Conservation (phyloP, 2,888 invertebrate genomes). For the Dasypogon diadema region DNA sequence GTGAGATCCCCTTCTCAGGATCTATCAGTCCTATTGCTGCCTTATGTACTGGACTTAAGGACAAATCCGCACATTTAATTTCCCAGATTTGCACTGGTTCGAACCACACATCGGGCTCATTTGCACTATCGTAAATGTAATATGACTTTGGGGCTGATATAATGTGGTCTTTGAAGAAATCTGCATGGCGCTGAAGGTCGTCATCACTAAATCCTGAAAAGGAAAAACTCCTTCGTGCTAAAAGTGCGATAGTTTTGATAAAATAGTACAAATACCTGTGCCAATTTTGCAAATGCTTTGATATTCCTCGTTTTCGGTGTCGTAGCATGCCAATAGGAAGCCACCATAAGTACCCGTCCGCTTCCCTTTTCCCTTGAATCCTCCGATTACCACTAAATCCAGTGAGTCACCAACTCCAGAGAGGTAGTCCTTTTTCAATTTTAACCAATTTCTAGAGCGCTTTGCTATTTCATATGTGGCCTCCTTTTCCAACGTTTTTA, state of each 20-base stretch:
- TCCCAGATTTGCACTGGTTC: constrained; percentile 92
- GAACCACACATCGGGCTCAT: constrained; percentile 91
- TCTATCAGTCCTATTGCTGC: constrained; percentile 91
- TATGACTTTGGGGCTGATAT: constrained; percentile 82
- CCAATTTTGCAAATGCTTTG: constrained; percentile 91
- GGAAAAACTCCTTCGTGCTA: constrained; percentile 72
- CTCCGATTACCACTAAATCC: constrained; percentile 96
- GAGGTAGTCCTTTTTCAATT: constrained; percentile 97
- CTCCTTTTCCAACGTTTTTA: constrained; percentile 88
- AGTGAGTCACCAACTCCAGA: constrained; percentile 97
- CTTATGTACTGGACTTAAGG: constrained; percentile 92
- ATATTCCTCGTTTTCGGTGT: constrained; percentile 89
- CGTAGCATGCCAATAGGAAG: constrained; percentile 94
- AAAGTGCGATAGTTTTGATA: constrained; percentile 95
- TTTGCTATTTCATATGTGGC: constrained; percentile 98
- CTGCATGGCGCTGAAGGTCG: constrained; percentile 81
- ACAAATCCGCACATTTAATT: constrained; percentile 96
- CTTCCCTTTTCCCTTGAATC: constrained; percentile 92
- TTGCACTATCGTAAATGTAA: constrained; percentile 80
- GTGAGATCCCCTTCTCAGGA: constrained; percentile 91
- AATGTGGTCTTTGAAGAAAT: constrained; percentile 81
- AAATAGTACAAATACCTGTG: too few relatives aligned
- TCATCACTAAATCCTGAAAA: constrained; percentile 97
- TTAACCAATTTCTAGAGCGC: constrained; percentile 93
- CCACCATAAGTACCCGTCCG: constrained; percentile 95